A percentile compares a stretch with the other conserved stretches of the same genome.
Evolutionary conservation across 2,113 vertebrate species (phyloP).

Genomic region (Cisticola juncidis): DNA sequence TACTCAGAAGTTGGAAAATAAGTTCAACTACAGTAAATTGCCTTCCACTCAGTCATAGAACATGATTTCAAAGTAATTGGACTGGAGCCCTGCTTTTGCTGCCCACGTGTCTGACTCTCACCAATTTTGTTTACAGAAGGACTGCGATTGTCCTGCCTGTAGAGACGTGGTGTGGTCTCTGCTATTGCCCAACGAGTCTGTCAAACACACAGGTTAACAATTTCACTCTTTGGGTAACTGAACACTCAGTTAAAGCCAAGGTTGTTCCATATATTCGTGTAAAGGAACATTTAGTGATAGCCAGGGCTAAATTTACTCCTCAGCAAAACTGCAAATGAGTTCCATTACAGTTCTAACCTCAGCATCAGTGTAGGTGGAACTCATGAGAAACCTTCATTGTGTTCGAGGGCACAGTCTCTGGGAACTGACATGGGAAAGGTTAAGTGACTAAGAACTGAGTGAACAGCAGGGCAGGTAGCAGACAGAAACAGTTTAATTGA

Average conservation of each 20-base stretch:
- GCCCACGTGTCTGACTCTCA: neutral
- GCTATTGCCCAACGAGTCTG: neutral
- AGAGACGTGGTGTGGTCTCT: neutral
- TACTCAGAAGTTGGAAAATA: neutral
- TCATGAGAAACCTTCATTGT: neutral
- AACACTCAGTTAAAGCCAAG: neutral
- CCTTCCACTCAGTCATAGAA: neutral
- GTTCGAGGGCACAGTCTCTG: neutral
- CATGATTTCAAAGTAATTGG: neutral
- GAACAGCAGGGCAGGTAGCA: neutral
- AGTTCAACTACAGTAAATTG: neutral
- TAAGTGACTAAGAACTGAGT: neutral
- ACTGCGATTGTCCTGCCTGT: neutral
- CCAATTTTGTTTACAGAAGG: neutral
- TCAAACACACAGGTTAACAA: rapidly evolving
- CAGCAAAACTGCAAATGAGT: neutral
- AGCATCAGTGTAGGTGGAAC: neutral
- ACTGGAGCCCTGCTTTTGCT: neutral
- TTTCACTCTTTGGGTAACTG: neutral
- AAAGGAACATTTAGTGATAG: neutral
- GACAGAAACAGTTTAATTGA: neutral
- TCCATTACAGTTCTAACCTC: neutral
- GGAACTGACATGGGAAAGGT: neutral
- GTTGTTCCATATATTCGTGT: neutral
- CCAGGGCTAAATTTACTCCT: neutral